Evolutionary conservation across 2,113 vertebrate species (phyloP).

Genomic region (Pseudonaja textilis): DNA sequence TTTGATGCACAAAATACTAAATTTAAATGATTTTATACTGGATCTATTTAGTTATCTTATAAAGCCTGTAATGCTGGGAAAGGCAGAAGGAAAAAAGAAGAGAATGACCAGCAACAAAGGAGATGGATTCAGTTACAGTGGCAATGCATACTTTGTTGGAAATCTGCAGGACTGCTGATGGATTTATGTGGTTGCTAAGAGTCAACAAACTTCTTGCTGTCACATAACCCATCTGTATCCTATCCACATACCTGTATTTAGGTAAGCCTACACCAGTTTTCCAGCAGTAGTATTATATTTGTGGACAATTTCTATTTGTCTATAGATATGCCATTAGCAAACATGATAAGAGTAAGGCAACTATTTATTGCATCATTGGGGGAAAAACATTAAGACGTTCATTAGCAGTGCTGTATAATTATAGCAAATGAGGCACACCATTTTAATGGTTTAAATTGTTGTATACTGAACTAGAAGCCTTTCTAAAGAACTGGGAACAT

Average conservation of each 20-base stretch:
- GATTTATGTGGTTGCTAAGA: background rate
- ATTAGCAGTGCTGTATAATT: slow-evolving; percentile 6
- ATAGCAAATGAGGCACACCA: background rate
- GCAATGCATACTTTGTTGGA: background rate
- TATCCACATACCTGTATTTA: background rate
- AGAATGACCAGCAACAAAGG: background rate
- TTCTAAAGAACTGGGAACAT: background rate
- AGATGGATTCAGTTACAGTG: background rate
- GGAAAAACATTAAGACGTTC: background rate
- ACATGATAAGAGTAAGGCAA: background rate
- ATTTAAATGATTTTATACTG: background rate
- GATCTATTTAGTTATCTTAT: background rate
- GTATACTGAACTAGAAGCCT: background rate
- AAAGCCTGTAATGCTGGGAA: background rate
- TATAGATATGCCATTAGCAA: background rate
- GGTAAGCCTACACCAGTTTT: background rate
- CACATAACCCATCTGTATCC: background rate
- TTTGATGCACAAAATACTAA: background rate
- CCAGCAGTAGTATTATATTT: background rate
- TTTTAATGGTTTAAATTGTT: slow-evolving; percentile 1
- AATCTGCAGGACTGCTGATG: background rate
- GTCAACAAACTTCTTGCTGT: background rate
- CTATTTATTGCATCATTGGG: background rate
- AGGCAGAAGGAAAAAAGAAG: background rate
- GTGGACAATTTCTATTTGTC: background rate